Base-by-base conservation (phyloP, 2,113 vertebrate genomes). In the Halichoeres trimaculatus region DNA sequence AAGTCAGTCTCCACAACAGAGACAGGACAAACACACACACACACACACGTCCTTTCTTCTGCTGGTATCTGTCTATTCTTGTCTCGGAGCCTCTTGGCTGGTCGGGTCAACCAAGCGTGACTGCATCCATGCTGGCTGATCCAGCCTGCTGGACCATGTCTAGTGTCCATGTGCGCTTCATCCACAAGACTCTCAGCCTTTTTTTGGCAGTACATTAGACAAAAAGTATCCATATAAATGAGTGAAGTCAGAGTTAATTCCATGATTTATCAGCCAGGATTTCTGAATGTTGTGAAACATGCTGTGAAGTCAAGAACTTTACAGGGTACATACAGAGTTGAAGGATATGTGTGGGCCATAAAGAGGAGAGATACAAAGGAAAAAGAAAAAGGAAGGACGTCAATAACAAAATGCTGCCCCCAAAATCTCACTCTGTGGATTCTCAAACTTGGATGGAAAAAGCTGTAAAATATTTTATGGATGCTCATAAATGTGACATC, bases 401-500 rank as follows among this genome's bases (percentile, higher is more conserved):
- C 14, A 45, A 53, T 50, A 70, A 62, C 56, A 45, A 65, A 17
- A 79, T 68, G 30, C 3, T 30, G n/a, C 30, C 30, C 30, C 40
- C 56, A 74, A 78, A 79, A 54, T 76, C 55, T 48, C 20, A 48
- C 17, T 17, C 17, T 19, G 14, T 45, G 3, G 43, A 45, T 45
- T 45, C 7, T 60, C 57, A 8, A 72, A 75, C 82, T 76, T 78
- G 64, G 69, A 89, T 91, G 94, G 90, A 93, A 95, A 93, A 93
- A 93, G 81, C 76, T 86, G 85, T 92, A 94, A 94, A 91, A 66
- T 51, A 64, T 0, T 93, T 95, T 93, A 95, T 90, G 86, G 91
- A 74, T 64, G 36, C 91, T 94, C 94, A 84, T 95, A 95, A 96
- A 96, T 95, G 94, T 91, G 93, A 95, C 94, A 95, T 94, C 40